A percentile compares a stretch with the other conserved stretches of the same genome.
Evolutionary conservation across 2,888 invertebrate species (phyloP).

Genomic region (Acronicta aceris): DNA sequence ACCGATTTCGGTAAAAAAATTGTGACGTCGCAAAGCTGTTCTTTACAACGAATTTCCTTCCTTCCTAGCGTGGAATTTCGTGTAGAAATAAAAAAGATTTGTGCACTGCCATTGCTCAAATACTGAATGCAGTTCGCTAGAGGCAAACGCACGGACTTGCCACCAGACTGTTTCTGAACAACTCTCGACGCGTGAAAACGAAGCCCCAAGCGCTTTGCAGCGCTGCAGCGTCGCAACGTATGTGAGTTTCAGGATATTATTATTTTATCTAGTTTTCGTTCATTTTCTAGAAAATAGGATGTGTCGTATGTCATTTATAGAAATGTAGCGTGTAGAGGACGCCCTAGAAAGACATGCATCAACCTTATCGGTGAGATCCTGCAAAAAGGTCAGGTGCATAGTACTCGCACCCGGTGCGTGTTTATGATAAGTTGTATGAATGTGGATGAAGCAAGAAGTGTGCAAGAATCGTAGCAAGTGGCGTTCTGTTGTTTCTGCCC

Average conservation of each 20-base stretch:
- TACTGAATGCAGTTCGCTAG: conserved; percentile 36
- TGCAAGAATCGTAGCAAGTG: no score
- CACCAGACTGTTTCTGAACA: conserved; percentile 23
- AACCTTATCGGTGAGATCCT: no score
- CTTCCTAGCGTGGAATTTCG: not conserved
- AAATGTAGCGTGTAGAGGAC: no score
- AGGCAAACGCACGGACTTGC: conserved; percentile 33
- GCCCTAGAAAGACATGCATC: no score
- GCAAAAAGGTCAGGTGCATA: no score
- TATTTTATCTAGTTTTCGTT: conserved; percentile 6
- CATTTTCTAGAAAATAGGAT: no score
- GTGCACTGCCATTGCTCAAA: conserved; percentile 32
- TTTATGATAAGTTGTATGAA: no score
- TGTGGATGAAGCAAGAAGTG: no score
- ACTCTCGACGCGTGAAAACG: conserved; percentile 35
- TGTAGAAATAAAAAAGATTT: conserved; percentile 40
- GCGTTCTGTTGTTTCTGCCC: no score
- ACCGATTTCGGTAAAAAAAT: not conserved
- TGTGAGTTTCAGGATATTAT: not conserved
- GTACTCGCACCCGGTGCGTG: no score
- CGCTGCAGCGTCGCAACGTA: not conserved
- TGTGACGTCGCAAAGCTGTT: not conserved
- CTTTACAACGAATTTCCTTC: conserved; percentile 13
- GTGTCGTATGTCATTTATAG: no score
- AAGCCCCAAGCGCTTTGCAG: conserved; percentile 33